Percentiles rank a stretch among this genome's conserved stretches.
Evolutionary conservation across 2,113 vertebrate species (phyloP).

Genomic region (Motacilla tschutschensis): DNA sequence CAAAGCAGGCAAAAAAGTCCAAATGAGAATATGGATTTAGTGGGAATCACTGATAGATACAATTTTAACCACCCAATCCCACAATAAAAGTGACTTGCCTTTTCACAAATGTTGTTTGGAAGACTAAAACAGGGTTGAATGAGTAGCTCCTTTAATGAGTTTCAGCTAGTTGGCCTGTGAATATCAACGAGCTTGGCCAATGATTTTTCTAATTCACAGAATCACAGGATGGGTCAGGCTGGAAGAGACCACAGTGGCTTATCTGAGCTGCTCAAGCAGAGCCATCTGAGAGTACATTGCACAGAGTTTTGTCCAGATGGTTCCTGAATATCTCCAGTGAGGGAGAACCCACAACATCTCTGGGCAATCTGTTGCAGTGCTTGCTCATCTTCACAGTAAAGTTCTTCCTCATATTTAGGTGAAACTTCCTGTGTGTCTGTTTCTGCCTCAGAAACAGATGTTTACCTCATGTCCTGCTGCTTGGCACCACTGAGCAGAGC

Average conservation of each 20-base stretch:
- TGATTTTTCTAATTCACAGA: neutral
- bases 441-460: neutral
- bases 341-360: neutral
- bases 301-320: neutral
- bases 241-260: neutral
- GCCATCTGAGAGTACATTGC: neutral
- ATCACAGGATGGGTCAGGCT: neutral
- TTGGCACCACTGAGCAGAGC: neutral
- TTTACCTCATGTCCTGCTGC: neutral
- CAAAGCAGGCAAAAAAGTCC: neutral
- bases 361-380: neutral
- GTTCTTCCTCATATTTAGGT: neutral
- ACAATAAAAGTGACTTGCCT: neutral
- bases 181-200: neutral
- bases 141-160: neutral
- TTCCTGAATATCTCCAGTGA: neutral
- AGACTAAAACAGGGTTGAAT: neutral
- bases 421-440: neutral
- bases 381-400: no score
- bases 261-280: neutral
- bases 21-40: neutral
- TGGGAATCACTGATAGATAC: fast-evolving
- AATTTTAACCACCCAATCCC: neutral
- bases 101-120: neutral
- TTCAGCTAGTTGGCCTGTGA: neutral